phyloP scores from a whole-genome alignment of 1,140 invertebrate species.

The Leptoteleia sp. region DNA sequence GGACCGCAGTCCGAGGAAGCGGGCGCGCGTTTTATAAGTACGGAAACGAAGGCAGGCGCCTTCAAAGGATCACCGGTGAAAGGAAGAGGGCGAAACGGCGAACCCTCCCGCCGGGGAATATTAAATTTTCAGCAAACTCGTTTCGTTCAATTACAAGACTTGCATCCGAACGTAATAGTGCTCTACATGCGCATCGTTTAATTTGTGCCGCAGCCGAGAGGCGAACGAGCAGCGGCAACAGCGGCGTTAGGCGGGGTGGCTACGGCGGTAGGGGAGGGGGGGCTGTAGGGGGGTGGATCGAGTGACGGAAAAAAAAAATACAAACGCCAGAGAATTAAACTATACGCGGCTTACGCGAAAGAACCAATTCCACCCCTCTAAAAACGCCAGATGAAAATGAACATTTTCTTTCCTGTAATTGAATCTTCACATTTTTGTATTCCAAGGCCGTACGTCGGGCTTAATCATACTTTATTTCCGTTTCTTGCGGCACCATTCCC shows the following conservation, averaged over 20 bases:
- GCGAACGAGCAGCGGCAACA: too few relatives aligned
- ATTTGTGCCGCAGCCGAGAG: constrained; percentile 51
- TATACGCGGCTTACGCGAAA: constrained; percentile 27
- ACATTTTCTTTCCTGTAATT: constrained; percentile 50
- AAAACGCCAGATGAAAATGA: constrained; percentile 52
- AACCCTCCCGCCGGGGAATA: constrained; percentile 63
- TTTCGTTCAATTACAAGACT: constrained; percentile 69
- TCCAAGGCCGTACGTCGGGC: neutral
- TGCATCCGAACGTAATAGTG: constrained; percentile 62
- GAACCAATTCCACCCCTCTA: too few relatives aligned
- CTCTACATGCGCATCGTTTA: constrained; percentile 64
- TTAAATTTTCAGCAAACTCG: constrained; percentile 70
- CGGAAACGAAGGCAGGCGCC: constrained; percentile 59
- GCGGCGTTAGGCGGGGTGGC: too few relatives aligned
- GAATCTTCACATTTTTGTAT: constrained; percentile 47
- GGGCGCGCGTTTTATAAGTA: constrained; percentile 41
- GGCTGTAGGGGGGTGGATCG: too few relatives aligned
- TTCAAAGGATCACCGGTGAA: constrained; percentile 55
- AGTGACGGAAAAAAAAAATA: constrained; percentile 32
- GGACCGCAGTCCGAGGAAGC: constrained; percentile 37
- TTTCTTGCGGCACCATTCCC: too few relatives aligned
- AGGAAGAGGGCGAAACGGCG: constrained; percentile 35
- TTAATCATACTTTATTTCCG: constrained; percentile 43
- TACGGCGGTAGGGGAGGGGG: constrained; percentile 1
- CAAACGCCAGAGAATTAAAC: constrained; percentile 40